A percentile compares a stretch with the other conserved stretches of the same genome.
Conservation (phyloP, 2,888 invertebrate species). For the Nephrocerus scutellatus region DNA sequence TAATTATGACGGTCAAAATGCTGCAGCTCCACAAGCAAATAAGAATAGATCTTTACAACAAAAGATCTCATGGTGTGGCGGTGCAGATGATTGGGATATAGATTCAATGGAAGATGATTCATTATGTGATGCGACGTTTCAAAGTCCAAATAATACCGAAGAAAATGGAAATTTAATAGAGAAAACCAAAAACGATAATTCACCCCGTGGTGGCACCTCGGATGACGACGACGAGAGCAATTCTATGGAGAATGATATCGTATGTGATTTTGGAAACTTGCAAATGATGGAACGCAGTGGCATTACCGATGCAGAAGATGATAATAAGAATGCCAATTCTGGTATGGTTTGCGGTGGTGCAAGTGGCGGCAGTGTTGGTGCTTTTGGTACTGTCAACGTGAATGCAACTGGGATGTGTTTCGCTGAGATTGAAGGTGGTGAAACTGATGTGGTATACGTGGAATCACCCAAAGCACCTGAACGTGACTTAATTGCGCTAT, state of each 20-base stretch:
- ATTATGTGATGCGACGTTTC: conserved; percentile 23
- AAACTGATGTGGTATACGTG: conserved; percentile 67
- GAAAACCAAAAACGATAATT: conserved; percentile 28
- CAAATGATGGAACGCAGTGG: conserved; percentile 51
- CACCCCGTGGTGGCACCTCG: conserved; percentile 21
- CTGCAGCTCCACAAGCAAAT: conserved; percentile 16
- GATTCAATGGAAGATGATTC: conserved; percentile 42
- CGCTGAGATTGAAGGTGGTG: conserved; percentile 78
- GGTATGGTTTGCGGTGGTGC: conserved; percentile 27
- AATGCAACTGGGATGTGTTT: conserved; percentile 60
- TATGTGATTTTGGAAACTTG: conserved; percentile 53
- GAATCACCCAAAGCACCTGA: conserved; percentile 68
- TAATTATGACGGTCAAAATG: conserved; percentile 36
- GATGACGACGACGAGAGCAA: conserved; percentile 59
- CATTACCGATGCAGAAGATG: conserved; percentile 32
- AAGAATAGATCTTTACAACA: conserved; percentile 21
- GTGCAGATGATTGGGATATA: conserved; percentile 68
- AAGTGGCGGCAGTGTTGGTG: conserved; percentile 28
- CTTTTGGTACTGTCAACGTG: conserved; percentile 51
- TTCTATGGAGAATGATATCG: conserved; percentile 54
- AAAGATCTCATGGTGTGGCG: conserved; percentile 63
- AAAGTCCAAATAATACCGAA: too few species aligned
- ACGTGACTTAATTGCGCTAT: conserved; percentile 60
- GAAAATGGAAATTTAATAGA: conserved; percentile 67
- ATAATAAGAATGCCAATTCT: conserved; percentile 52